A percentile compares a stretch with the other conserved stretches of the same genome.
These are phyloP conservation scores for Apis dorsata DNA, from an alignment of 1,140 invertebrate species.

Conservation along the genomic window DNA sequence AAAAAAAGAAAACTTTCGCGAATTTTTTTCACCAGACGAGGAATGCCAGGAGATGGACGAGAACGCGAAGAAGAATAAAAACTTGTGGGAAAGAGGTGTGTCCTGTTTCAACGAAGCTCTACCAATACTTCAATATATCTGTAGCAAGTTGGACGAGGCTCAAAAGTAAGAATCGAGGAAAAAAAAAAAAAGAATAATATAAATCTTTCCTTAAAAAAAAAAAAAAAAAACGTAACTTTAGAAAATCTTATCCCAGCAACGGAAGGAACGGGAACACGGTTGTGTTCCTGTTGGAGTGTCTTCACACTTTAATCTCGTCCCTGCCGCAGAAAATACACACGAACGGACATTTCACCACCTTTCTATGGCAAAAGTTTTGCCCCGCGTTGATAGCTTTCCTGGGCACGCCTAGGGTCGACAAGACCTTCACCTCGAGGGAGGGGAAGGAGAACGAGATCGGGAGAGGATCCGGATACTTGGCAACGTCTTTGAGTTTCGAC, in stretches of 20 bases:
- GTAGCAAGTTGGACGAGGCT: slow-evolving; percentile 90
- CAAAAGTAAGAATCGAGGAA: slow-evolving; percentile 82
- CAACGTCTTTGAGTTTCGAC: slow-evolving; percentile 87
- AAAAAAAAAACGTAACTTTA: slow-evolving; percentile 61
- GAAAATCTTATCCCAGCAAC: slow-evolving; percentile 77
- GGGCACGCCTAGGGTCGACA: slow-evolving; percentile 88
- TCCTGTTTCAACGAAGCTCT: slow-evolving; percentile 95
- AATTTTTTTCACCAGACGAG: slow-evolving; percentile 81
- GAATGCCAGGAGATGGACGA: slow-evolving; percentile 88
- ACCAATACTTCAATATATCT: slow-evolving; percentile 93
- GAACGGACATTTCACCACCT: slow-evolving; percentile 91
- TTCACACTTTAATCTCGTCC: slow-evolving; percentile 91
- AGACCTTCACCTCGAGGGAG: slow-evolving; percentile 85
- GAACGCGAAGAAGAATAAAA: slow-evolving; percentile 82
- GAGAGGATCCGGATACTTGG: slow-evolving; percentile 86
- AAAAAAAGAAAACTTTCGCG: background rate
- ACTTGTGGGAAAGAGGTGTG: slow-evolving; percentile 85
- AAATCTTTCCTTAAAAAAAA: too few relatives aligned
- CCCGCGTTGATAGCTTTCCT: slow-evolving; percentile 92
- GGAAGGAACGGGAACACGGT: slow-evolving; percentile 83
- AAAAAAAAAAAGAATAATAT: background rate
- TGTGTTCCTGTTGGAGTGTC: slow-evolving; percentile 91
- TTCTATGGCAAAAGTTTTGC: slow-evolving; percentile 95
- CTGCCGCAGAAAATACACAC: slow-evolving; percentile 89
- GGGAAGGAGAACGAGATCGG: slow-evolving; percentile 83